These are phyloP conservation scores for Neomorphus geoffroyi DNA, from an alignment of 2,797 vertebrate genomes.

Conservation along the genomic window DNA sequence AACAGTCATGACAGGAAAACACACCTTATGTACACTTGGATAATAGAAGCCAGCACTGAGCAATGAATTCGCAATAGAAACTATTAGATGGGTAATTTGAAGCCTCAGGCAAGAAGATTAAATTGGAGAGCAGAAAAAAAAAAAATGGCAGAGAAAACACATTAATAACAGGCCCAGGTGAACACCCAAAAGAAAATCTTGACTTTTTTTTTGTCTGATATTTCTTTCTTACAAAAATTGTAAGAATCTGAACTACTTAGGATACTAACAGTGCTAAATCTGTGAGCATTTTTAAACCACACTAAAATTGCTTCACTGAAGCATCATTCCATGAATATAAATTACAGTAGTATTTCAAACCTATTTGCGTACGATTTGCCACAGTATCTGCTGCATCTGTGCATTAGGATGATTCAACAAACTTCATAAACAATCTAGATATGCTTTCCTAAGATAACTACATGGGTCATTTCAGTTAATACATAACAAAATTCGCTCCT, in stretches of 20 bases:
- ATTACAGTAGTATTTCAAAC: slow-evolving; percentile 11
- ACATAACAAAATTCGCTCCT: not conserved
- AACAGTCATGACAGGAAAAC: slow-evolving; percentile 19
- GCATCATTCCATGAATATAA: not conserved
- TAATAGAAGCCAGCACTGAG: slow-evolving; percentile 16
- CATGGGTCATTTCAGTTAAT: not conserved
- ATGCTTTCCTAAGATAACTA: not conserved
- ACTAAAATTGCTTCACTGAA: not conserved
- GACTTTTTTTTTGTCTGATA: not conserved
- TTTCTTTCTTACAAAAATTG: not conserved
- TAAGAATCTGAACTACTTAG: not conserved
- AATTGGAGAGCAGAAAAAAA: not conserved
- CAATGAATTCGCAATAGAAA: slow-evolving; percentile 19
- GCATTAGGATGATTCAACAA: slow-evolving; percentile 1
- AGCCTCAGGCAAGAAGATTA: slow-evolving; percentile 4
- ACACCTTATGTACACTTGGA: not conserved
- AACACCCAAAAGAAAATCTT: not conserved
- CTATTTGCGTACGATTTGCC: slow-evolving; percentile 27
- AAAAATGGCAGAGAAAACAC: not conserved
- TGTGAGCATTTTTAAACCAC: not conserved
- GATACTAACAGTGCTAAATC: not conserved
- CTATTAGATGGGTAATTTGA: slow-evolving; percentile 8
- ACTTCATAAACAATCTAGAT: slow-evolving; percentile 17
- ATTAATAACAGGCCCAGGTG: not conserved
- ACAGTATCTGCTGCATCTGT: slow-evolving; percentile 18